Conservation (phyloP, 1,140 invertebrate species). For the Cepaea nemoralis region DNA sequence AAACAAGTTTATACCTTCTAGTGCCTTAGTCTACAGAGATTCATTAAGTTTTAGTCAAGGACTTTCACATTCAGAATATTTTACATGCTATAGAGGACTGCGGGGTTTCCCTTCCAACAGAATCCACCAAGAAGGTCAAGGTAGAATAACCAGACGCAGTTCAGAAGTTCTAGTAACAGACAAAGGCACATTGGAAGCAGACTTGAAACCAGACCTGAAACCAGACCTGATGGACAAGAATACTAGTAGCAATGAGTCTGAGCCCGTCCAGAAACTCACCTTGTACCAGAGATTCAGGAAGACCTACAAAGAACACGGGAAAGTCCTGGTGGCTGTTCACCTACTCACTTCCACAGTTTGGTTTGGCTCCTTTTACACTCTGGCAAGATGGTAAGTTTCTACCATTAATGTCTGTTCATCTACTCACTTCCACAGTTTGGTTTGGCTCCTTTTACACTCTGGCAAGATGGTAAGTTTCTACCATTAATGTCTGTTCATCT, state of each 20-base stretch:
- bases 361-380: slow-evolving; percentile 87
- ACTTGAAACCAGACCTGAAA: background rate
- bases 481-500: too few relatives aligned
- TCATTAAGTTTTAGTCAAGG: background rate
- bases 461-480: too few relatives aligned
- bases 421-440: too few relatives aligned
- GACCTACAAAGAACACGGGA: slow-evolving; percentile 95
- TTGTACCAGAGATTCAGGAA: slow-evolving; percentile 88
- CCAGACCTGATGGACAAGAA: background rate
- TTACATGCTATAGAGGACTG: background rate
- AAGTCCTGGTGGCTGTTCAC: slow-evolving; percentile 91
- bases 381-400: slow-evolving; percentile 85
- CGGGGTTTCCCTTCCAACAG: background rate
- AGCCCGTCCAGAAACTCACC: slow-evolving; percentile 72
- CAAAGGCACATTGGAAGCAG: background rate
- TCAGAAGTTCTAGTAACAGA: background rate
- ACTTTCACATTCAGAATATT: background rate
- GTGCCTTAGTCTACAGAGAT: background rate
- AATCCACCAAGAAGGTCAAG: background rate
- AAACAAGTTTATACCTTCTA: background rate
- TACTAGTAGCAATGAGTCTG: background rate
- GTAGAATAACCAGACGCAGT: background rate
- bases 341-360: slow-evolving; percentile 86
- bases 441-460: too few relatives aligned
- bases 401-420: too few relatives aligned